Evolutionary conservation across 2,888 invertebrate genomes (phyloP).

Genomic region (Drosophila rubida): DNA sequence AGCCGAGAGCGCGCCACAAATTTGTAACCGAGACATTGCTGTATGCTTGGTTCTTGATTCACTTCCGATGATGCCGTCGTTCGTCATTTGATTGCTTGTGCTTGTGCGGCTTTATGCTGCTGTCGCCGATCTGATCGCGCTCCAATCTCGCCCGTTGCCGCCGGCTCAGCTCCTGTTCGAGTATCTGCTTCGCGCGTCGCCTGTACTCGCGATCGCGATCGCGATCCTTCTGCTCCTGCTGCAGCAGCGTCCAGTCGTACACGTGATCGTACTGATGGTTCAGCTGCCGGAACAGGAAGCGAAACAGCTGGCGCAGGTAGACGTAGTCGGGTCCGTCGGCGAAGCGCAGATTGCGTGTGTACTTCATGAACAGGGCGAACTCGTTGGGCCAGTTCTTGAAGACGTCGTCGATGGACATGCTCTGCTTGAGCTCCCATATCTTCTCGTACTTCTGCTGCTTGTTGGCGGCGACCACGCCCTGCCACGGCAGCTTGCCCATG

Average conservation of each 20-base stretch:
- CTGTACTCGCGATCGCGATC: constrained; percentile 18
- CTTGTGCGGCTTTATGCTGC: background rate
- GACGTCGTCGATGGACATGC: constrained; percentile 97
- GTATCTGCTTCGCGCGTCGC: constrained; percentile 18
- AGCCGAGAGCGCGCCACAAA: constrained; percentile 3
- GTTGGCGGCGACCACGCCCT: constrained; percentile 97
- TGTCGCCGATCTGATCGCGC: constrained; percentile 20
- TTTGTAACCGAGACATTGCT: background rate
- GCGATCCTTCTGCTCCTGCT: constrained; percentile 88
- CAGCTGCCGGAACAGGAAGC: constrained; percentile 97
- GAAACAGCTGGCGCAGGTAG: constrained; percentile 94
- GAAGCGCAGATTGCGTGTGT: constrained; percentile 97
- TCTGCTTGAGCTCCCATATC: constrained; percentile 99
- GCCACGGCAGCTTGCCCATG: constrained; percentile 97
- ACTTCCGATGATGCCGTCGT: constrained; percentile 30
- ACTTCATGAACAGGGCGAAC: constrained; percentile 99
- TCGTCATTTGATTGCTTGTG: constrained; percentile 16
- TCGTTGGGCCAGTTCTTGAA: constrained; percentile 99
- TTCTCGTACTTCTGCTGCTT: constrained; percentile 99
- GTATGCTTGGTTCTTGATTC: background rate
- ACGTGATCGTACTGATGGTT: constrained; percentile 99
- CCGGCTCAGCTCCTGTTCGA: constrained; percentile 17
- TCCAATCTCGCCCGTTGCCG: constrained; percentile 3
- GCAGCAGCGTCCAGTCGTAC: constrained; percentile 99
- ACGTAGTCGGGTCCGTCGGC: constrained; percentile 99